Percentiles rank a stretch among this genome's conserved stretches.
phyloP scores from a whole-genome alignment of 2,888 invertebrate species.

The Leucophenga maculata region DNA sequence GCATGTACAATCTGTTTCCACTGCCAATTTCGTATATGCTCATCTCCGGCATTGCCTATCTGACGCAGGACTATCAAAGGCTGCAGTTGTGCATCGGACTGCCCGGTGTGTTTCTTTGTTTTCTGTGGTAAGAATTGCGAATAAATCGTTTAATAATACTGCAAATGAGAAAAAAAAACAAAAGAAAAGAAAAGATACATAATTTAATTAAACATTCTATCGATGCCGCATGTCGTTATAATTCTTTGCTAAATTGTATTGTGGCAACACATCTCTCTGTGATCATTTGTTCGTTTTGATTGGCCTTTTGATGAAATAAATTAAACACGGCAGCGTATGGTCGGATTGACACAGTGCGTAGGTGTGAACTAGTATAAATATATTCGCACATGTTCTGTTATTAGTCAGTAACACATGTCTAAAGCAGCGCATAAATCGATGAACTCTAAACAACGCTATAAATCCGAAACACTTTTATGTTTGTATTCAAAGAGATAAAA shows the following conservation, averaged over 20 bases:
- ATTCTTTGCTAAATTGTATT: too few relatives aligned
- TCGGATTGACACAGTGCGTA: background rate
- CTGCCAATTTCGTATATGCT: slow-evolving; percentile 83
- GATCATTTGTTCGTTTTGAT: too few relatives aligned
- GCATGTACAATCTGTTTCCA: slow-evolving; percentile 86
- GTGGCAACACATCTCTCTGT: too few relatives aligned
- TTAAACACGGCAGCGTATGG: background rate
- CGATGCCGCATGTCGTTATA: too few relatives aligned
- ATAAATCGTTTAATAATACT: slow-evolving; percentile 8
- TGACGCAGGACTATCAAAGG: slow-evolving; percentile 81
- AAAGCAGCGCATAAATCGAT: background rate
- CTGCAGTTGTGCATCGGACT: slow-evolving; percentile 82
- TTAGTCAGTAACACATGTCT: background rate
- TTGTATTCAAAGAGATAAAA: background rate
- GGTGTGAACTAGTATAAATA: background rate
- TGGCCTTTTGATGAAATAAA: background rate
- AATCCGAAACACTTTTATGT: background rate
- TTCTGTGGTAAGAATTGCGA: slow-evolving; percentile 76
- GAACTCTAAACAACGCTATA: background rate
- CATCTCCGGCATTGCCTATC: slow-evolving; percentile 81
- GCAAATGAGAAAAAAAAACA: background rate
- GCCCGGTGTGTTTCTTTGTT: slow-evolving; percentile 80
- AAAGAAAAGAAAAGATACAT: background rate
- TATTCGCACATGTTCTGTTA: background rate
- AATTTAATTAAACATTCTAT: background rate